Evolutionary conservation across 2,888 invertebrate species (phyloP).

Genomic region (Aplocera efformata): DNA sequence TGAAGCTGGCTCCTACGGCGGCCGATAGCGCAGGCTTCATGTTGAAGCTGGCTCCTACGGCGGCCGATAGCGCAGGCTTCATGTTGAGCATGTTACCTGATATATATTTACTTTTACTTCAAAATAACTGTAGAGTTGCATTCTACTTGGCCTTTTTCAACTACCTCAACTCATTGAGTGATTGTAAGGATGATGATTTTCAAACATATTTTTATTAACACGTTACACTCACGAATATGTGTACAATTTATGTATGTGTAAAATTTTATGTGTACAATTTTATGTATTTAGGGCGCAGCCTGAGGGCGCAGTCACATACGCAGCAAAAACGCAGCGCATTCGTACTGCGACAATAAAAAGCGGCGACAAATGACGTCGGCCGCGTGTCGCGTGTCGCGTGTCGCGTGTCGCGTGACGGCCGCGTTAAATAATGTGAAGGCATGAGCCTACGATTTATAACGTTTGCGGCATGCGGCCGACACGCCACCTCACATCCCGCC

Average conservation of each 20-base stretch:
- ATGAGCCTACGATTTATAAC: slow-evolving; percentile 44
- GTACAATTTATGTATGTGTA: too few species aligned
- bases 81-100: not conserved
- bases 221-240: too few species aligned
- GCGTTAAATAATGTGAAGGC: slow-evolving; percentile 53
- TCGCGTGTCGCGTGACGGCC: slow-evolving; percentile 39
- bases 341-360: slow-evolving; percentile 29
- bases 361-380: slow-evolving; percentile 35
- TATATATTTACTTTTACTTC: too few species aligned
- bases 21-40: slow-evolving; percentile 2
- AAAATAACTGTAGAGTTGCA: too few species aligned
- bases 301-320: slow-evolving; percentile 17
- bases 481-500: slow-evolving; percentile 38
- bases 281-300: slow-evolving; percentile 20
- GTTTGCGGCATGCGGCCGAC: slow-evolving; percentile 32
- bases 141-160: too few species aligned
- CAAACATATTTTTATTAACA: too few species aligned
- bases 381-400: slow-evolving; percentile 34
- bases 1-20: slow-evolving; percentile 1
- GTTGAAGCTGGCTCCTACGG: slow-evolving; percentile 1
- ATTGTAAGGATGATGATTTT: too few species aligned
- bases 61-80: slow-evolving; percentile 2
- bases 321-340: slow-evolving; percentile 21
- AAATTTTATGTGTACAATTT: too few species aligned
- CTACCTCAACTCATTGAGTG: too few species aligned